Conservation (phyloP, 2,113 vertebrate genomes). For the Noctilio leporinus region DNA sequence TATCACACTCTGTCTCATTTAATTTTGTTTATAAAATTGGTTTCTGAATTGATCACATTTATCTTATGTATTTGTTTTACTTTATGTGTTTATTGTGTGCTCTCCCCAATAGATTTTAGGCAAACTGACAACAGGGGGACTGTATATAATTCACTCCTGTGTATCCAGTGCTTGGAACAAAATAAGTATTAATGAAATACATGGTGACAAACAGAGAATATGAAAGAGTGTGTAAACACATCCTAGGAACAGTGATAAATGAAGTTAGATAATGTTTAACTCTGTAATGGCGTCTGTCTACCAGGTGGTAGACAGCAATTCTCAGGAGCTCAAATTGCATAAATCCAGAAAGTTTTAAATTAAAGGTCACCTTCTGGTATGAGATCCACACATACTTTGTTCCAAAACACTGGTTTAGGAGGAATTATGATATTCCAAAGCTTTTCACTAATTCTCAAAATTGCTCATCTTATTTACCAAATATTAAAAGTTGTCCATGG, state of each 20-base stretch:
- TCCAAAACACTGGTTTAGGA: background rate
- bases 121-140: background rate
- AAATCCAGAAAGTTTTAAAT: constrained; percentile 38
- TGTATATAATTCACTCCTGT: background rate
- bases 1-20: background rate
- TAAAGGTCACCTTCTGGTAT: constrained; percentile 62
- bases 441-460: constrained; percentile 18
- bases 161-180: background rate
- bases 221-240: background rate
- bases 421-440: constrained; percentile 32
- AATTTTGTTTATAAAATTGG: background rate
- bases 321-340: constrained; percentile 40
- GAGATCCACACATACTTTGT: constrained; percentile 5
- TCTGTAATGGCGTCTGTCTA: background rate
- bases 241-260: background rate
- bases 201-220: background rate
- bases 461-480: constrained; percentile 43
- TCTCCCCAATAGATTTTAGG: background rate
- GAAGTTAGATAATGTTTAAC: constrained; percentile 16
- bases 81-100: background rate
- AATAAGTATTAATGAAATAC: background rate
- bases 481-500: background rate
- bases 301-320: constrained; percentile 36
- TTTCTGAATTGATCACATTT: background rate
- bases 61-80: background rate